Conservation (phyloP, 53 echinoderm and acorn worm genomes). For the Echinometra lucunter region DNA sequence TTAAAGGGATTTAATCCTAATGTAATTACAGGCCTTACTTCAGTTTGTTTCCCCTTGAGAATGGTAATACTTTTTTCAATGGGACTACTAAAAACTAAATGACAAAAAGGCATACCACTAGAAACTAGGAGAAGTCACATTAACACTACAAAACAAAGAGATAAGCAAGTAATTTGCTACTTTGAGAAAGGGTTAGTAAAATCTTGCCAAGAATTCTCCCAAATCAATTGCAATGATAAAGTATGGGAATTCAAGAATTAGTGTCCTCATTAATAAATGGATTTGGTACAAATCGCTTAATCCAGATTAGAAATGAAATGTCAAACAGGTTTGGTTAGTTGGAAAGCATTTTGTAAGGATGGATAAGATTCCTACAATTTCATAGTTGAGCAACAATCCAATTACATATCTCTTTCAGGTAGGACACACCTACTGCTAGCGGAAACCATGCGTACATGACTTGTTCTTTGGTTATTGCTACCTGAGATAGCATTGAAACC, state of each 20-base stretch:
- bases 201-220: neutral
- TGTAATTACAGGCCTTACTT: neutral
- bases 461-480: neutral
- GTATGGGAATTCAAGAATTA: neutral
- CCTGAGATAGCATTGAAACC: neutral
- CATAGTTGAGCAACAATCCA: neutral
- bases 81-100: neutral
- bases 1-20: slow-evolving; percentile 21
- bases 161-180: neutral
- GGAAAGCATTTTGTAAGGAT: too few species aligned
- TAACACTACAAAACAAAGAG: neutral
- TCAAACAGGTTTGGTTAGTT: neutral
- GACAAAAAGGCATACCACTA: neutral
- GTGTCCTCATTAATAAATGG: neutral
- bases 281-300: too few species aligned
- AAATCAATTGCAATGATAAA: neutral
- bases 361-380: neutral
- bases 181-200: neutral
- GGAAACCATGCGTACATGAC: neutral
- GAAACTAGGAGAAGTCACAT: neutral
- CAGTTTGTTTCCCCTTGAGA: neutral
- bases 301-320: neutral
- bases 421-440: neutral
- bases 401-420: neutral
- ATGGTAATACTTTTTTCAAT: neutral